Conservation (phyloP, 2,888 invertebrate species). For the Adelognathus sp. region DNA sequence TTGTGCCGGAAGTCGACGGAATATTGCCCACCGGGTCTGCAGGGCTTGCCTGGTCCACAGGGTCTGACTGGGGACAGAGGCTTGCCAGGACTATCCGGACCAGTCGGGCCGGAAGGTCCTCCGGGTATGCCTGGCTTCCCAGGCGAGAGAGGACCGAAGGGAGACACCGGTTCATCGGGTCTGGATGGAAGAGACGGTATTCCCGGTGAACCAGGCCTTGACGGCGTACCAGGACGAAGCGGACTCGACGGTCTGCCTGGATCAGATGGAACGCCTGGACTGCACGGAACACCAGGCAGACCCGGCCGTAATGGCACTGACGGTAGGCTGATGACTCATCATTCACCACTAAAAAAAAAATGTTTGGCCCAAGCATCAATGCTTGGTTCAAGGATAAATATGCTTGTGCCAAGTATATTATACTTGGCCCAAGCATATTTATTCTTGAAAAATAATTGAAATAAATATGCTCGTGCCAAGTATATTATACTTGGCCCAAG, state of each 20-base stretch:
- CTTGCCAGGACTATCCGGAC: slow-evolving; percentile 86
- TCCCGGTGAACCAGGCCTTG: slow-evolving; percentile 94
- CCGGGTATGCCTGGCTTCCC: slow-evolving; percentile 81
- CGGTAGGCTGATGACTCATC: slow-evolving; percentile 81
- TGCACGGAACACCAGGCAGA: slow-evolving; percentile 86
- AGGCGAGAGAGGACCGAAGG: slow-evolving; percentile 87
- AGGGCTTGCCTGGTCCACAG: slow-evolving; percentile 84
- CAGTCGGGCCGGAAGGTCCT: slow-evolving; percentile 88
- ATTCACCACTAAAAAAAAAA: too few relatives aligned
- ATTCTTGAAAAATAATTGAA: too few relatives aligned
- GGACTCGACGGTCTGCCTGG: slow-evolving; percentile 90
- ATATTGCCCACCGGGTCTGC: slow-evolving; percentile 88
- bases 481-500: too few relatives aligned
- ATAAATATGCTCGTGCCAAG: too few relatives aligned
- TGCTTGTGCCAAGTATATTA: too few relatives aligned
- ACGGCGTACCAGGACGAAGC: slow-evolving; percentile 92
- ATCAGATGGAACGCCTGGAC: slow-evolving; percentile 88
- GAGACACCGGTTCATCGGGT: slow-evolving; percentile 87
- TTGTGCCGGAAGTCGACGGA: slow-evolving; percentile 92
- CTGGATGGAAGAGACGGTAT: slow-evolving; percentile 94
- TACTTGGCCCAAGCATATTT: too few relatives aligned
- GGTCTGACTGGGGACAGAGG: slow-evolving; percentile 85
- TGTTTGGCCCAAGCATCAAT: too few relatives aligned
- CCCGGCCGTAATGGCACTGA: slow-evolving; percentile 88
- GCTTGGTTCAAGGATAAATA: too few relatives aligned